phyloP scores from a whole-genome alignment of 1,140 invertebrate species.

The Phocides pigmalion region DNA sequence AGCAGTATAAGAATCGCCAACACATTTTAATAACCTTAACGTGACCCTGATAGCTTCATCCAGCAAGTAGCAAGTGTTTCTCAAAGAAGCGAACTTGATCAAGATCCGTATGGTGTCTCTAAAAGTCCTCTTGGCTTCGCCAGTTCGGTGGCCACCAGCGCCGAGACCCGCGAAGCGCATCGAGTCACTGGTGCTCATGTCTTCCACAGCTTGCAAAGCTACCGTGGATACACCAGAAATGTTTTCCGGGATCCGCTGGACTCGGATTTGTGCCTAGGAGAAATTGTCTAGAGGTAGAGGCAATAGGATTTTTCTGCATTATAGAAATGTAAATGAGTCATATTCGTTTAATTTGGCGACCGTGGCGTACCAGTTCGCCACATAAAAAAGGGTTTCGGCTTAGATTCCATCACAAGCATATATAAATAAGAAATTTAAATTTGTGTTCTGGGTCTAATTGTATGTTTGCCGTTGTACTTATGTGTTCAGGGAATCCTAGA shows the following conservation, averaged over 20 bases:
- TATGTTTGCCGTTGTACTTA: too few relatives aligned
- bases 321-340: too few relatives aligned
- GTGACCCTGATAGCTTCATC: slow-evolving; percentile 67
- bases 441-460: too few relatives aligned
- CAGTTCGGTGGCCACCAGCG: slow-evolving; percentile 70
- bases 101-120: slow-evolving; percentile 62
- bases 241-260: slow-evolving; percentile 66
- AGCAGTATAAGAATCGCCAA: too few relatives aligned
- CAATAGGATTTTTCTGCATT: too few relatives aligned
- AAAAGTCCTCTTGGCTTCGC: slow-evolving; percentile 73
- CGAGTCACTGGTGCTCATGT: slow-evolving; percentile 48
- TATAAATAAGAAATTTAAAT: too few relatives aligned
- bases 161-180: slow-evolving; percentile 67
- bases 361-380: too few relatives aligned
- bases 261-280: slow-evolving; percentile 71
- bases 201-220: slow-evolving; percentile 61
- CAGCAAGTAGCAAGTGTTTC: slow-evolving; percentile 65
- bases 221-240: slow-evolving; percentile 71
- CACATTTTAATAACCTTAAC: slow-evolving; percentile 55
- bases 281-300: too few relatives aligned
- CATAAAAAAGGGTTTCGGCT: too few relatives aligned
- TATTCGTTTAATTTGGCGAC: too few relatives aligned
- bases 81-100: slow-evolving; percentile 72
- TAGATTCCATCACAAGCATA: too few relatives aligned
- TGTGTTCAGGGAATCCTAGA: too few relatives aligned